Conservation (phyloP, 2,113 vertebrate genomes). For the Cichladusa arquata region DNA sequence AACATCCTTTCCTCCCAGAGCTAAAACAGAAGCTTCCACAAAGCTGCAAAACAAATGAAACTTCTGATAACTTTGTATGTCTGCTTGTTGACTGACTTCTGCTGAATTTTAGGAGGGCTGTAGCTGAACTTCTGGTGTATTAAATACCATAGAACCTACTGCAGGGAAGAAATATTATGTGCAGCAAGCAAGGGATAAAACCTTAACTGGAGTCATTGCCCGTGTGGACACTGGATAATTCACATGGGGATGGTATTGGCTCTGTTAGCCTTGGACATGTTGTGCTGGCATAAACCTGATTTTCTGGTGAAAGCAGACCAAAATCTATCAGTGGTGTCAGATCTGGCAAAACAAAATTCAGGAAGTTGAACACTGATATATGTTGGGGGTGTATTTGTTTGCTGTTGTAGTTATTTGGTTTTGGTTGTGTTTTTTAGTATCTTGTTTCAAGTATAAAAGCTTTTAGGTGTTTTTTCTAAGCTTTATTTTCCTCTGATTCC, state of each 20-base stretch:
- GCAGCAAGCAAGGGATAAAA: not conserved
- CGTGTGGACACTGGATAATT: not conserved
- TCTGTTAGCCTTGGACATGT: not conserved
- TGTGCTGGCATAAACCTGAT: not conserved
- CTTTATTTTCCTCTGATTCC: not conserved
- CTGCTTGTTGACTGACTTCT: not conserved
- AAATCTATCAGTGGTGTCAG: accelerated
- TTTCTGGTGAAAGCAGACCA: not conserved
- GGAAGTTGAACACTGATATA: not conserved
- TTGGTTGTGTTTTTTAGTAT: not conserved
- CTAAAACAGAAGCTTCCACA: not conserved
- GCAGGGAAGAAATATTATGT: not conserved
- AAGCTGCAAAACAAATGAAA: not conserved
- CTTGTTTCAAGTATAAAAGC: not conserved
- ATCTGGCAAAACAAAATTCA: not conserved
- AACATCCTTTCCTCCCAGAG: not conserved
- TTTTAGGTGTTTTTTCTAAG: not conserved
- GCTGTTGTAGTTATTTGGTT: not conserved
- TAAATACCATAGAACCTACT: not conserved
- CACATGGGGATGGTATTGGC: accelerated
- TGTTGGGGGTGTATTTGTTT: not conserved
- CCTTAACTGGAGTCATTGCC: not conserved
- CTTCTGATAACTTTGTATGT: not conserved
- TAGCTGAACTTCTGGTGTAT: not conserved
- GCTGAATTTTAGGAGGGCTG: not conserved